phyloP scores from a whole-genome alignment of 1,140 invertebrate genomes.

The Anagrus nilaparvatae region DNA sequence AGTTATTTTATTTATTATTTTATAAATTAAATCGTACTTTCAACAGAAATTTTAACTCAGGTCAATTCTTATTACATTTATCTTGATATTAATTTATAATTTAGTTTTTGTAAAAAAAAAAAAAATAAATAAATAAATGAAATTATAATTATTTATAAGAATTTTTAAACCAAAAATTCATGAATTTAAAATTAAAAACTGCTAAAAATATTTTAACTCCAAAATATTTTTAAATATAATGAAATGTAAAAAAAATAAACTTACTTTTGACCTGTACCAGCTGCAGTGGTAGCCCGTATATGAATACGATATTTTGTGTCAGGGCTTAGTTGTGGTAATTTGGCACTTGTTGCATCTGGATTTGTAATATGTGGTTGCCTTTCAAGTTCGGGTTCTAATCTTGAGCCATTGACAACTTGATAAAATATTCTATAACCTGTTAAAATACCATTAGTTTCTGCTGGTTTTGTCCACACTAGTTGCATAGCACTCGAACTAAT shows the following conservation, averaged over 20 bases:
- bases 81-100: no score
- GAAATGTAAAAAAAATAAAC: conserved; percentile 17
- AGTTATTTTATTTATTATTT: no score
- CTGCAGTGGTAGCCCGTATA: conserved; percentile 70
- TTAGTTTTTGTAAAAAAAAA: no score
- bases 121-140: no score
- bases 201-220: no score
- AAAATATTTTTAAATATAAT: no score
- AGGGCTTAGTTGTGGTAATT: conserved; percentile 72
- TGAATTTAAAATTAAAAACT: no score
- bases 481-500: conserved; percentile 82
- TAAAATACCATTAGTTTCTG: conserved; percentile 85
- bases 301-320: conserved; percentile 84
- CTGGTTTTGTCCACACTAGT: conserved; percentile 84
- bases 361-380: conserved; percentile 67
- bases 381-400: conserved; percentile 56
- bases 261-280: conserved; percentile 71
- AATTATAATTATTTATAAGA: no score
- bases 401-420: conserved; percentile 65
- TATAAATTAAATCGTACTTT: no score
- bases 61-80: no score
- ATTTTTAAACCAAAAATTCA: no score
- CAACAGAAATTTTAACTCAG: no score
- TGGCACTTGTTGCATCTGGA: conserved; percentile 65
- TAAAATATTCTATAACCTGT: conserved; percentile 91